Conservation (phyloP, 2,797 vertebrate species). For the Danio choprae region DNA sequence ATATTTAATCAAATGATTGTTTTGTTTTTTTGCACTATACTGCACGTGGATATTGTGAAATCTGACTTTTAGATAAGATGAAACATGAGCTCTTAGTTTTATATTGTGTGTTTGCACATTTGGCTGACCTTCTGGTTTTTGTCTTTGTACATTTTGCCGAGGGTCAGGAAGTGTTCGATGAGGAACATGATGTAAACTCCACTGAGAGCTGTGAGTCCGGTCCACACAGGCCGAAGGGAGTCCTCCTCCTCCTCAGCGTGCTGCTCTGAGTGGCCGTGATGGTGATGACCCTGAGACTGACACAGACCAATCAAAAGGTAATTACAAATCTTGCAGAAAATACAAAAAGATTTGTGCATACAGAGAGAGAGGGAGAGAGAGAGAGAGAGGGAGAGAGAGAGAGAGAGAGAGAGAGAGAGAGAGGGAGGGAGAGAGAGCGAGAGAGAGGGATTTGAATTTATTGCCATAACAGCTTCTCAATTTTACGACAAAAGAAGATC, state of each 20-base stretch:
- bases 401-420: too few species aligned
- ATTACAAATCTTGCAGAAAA: not conserved
- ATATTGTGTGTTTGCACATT: not conserved
- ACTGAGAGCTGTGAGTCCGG: constrained; percentile 90
- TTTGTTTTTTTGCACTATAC: too few species aligned
- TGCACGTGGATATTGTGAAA: too few species aligned
- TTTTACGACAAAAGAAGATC: too few species aligned
- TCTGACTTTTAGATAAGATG: too few species aligned
- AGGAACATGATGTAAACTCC: constrained; percentile 99
- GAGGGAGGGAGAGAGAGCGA: too few species aligned
- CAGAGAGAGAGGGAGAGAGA: too few species aligned
- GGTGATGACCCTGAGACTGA: constrained; percentile 77
- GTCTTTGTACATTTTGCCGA: constrained; percentile 98
- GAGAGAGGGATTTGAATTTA: too few species aligned
- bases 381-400: too few species aligned
- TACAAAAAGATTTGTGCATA: not conserved
- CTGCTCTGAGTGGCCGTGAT: constrained; percentile 67
- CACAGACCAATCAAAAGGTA: not conserved
- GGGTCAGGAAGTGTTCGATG: constrained; percentile 94
- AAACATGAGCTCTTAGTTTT: not conserved
- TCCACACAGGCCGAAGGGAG: constrained; percentile 90
- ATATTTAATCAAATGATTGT: too few species aligned
- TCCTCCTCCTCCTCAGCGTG: constrained; percentile 74
- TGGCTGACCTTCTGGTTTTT: constrained; percentile 93
- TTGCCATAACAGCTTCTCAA: too few species aligned